phyloP scores from a whole-genome alignment of 2,888 invertebrate genomes.

The Neocrepidodera transversa region DNA sequence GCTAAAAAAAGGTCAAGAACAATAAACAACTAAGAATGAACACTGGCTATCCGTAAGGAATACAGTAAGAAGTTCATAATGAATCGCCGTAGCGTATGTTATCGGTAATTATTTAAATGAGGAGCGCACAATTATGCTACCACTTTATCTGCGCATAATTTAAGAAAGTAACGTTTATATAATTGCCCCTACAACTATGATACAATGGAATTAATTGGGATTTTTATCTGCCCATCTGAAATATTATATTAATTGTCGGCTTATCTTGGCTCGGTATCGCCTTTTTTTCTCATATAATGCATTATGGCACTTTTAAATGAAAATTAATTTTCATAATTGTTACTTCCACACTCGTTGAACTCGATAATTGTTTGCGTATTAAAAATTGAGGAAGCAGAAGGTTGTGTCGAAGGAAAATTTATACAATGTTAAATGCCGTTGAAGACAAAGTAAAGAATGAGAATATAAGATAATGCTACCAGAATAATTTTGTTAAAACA shows the following conservation, averaged over 20 bases:
- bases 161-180: constrained; percentile 43
- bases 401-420: constrained; percentile 21
- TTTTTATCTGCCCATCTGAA: constrained; percentile 37
- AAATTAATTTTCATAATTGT: constrained; percentile 39
- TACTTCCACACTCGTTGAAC: constrained; percentile 29
- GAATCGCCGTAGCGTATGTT: constrained; percentile 10
- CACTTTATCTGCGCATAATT: constrained; percentile 47
- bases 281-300: constrained; percentile 34
- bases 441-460: too few relatives aligned
- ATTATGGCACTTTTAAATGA: constrained; percentile 34
- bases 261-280: constrained; percentile 35
- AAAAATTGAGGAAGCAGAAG: constrained; percentile 22
- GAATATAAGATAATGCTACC: too few relatives aligned
- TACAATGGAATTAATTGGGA: constrained; percentile 39
- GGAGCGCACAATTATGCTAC: constrained; percentile 45
- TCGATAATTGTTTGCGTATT: constrained; percentile 24
- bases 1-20: constrained; percentile 1
- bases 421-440: not conserved
- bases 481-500: too few relatives aligned
- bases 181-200: constrained; percentile 41
- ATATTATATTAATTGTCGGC: constrained; percentile 38
- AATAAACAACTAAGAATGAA: not conserved
- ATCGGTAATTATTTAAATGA: constrained; percentile 45
- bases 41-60: not conserved
- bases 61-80: constrained; percentile 15